Conservation (phyloP, 2,888 invertebrate species). For the Lumbricus terrestris region DNA sequence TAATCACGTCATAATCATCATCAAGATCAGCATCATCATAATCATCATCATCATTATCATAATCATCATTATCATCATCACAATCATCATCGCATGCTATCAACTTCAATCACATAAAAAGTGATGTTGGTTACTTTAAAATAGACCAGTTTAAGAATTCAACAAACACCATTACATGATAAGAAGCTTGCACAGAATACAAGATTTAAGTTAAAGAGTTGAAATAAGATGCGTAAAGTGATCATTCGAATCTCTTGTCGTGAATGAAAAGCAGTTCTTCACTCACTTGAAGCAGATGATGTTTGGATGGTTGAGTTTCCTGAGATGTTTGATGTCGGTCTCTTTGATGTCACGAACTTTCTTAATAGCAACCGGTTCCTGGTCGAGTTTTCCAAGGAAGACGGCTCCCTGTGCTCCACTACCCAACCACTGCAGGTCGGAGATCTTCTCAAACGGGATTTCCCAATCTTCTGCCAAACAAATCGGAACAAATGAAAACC, state of each 20-base stretch:
- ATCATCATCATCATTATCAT: neutral
- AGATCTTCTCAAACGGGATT: conserved; percentile 86
- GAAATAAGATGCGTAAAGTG: neutral
- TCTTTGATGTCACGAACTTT: conserved; percentile 89
- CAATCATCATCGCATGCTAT: neutral
- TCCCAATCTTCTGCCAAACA: conserved; percentile 83
- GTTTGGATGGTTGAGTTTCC: conserved; percentile 91
- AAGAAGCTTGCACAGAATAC: neutral
- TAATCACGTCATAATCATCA: neutral
- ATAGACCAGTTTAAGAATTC: neutral
- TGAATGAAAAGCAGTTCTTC: too few species aligned
- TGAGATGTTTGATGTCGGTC: conserved; percentile 85
- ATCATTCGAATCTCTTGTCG: neutral
- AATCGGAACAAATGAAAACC: neutral
- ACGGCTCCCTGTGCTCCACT: conserved; percentile 96
- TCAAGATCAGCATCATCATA: neutral
- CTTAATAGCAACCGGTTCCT: conserved; percentile 88
- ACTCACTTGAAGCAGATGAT: conserved; percentile 77
- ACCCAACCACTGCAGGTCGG: conserved; percentile 84
- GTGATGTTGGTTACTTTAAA: neutral
- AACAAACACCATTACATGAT: neutral
- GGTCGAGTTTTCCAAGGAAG: conserved; percentile 77
- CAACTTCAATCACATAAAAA: neutral
- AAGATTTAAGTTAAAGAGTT: too few species aligned
- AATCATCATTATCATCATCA: neutral